Evolutionary conservation across 2,888 invertebrate genomes (phyloP), one percentile per base, ranked within the genome.

Genomic region (Lordiphosa fenestrarum): DNA sequence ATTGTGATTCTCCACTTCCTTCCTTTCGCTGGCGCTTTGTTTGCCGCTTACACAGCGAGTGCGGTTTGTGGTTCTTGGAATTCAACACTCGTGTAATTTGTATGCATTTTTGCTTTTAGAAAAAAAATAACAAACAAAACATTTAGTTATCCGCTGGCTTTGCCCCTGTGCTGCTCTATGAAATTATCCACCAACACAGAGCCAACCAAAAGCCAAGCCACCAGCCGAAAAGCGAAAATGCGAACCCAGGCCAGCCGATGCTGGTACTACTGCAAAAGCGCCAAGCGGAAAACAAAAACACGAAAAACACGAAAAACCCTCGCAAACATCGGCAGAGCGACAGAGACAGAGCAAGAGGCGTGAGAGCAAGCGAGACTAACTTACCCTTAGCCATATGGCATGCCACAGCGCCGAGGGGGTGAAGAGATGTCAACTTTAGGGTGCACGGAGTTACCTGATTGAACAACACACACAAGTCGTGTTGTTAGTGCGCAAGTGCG

Each of bases 281-380:
- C 37, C 52, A 44, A 53, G 61, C 44, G 46, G 53, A 62, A 62
- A 74, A 78, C 61, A 74, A 74, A 61, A 74, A 68, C 68, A 78
- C 65, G 49, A 69, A 58, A 50, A 35, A 48, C 25, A 37, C 60
- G 52, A 38, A 52, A 66, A 66, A 46, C 59, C 58, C 49, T 39
- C 4, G 19, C 39, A 39, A 39, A 39, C 39, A 39, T 40, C 48
- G 15, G 37, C 39, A 56, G 49, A 44, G 30, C 9, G 38, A n/a
- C 12, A 52, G 40, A 37, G 21, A n/a, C 30, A 6, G 15, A 12
- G 10, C 9, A 41, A 6, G n/a, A 37, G n/a, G 50, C 6, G 40
- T 15, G 40, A 2, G 13, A 13, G 23, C 10, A 48, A 21, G 25
- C 3, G 12, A 38, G 15, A 52, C 40, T 46, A 53, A 30, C 30